Conservation (phyloP, 2,113 vertebrate genomes). For the Terrapene triunguis region DNA sequence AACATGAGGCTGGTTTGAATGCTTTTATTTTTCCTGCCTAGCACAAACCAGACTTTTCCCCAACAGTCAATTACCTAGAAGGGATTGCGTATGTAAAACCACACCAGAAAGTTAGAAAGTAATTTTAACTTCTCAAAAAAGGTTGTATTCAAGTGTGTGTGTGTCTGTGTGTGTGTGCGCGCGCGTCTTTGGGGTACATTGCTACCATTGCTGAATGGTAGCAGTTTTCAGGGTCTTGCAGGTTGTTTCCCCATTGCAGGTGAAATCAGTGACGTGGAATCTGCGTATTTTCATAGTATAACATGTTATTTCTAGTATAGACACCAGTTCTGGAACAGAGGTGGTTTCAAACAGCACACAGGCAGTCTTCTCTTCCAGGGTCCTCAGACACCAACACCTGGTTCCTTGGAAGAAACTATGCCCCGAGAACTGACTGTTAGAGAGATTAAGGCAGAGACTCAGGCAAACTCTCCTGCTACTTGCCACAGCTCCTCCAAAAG, state of each 20-base stretch:
- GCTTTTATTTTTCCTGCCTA: constrained; percentile 60
- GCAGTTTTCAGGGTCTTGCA: background rate
- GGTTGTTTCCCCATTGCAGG: background rate
- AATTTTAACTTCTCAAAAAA: background rate
- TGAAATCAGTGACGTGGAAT: background rate
- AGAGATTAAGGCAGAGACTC: background rate
- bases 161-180: background rate
- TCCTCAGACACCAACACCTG: background rate
- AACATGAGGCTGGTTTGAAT: constrained; percentile 37
- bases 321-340: background rate
- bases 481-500: background rate
- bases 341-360: background rate
- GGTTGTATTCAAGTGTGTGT: background rate
- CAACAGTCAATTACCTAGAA: constrained; percentile 51
- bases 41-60: constrained; percentile 55
- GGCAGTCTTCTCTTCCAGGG: background rate
- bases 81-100: constrained; percentile 60
- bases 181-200: constrained; percentile 26
- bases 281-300: background rate
- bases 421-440: background rate
- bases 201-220: background rate
- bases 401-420: background rate
- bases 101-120: constrained; percentile 47
- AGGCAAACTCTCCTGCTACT: background rate
- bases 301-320: background rate